A percentile compares a stretch with the other conserved stretches of the same genome.
Conservation (phyloP, 2,797 vertebrate genomes). For the Cetoscarus ocellatus region DNA sequence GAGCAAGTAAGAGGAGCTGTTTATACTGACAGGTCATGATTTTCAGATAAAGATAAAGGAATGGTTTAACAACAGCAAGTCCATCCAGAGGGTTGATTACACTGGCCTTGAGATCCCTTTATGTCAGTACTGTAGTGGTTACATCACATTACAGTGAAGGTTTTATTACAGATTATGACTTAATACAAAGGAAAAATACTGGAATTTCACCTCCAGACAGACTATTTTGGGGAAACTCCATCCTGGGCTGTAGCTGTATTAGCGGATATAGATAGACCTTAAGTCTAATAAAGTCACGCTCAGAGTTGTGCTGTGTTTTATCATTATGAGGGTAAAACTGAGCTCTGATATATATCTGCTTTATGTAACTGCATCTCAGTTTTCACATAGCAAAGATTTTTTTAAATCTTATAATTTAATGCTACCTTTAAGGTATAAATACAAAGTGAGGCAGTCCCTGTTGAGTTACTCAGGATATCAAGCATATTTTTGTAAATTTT, state of each 20-base stretch:
- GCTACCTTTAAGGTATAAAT: slow-evolving; percentile 28
- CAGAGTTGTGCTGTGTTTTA: slow-evolving; percentile 23
- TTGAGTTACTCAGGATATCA: slow-evolving; percentile 32
- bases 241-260: slow-evolving; percentile 35
- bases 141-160: neutral
- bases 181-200: slow-evolving; percentile 56
- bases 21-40: slow-evolving; percentile 9
- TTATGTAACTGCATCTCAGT: slow-evolving; percentile 29
- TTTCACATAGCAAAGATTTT: slow-evolving; percentile 22
- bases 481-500: slow-evolving; percentile 16
- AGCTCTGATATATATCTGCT: slow-evolving; percentile 53
- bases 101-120: slow-evolving; percentile 2
- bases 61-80: slow-evolving; percentile 16
- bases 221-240: slow-evolving; percentile 58
- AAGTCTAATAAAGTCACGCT: slow-evolving; percentile 30
- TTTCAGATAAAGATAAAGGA: slow-evolving; percentile 9
- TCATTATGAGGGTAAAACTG: slow-evolving; percentile 42
- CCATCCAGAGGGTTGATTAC: neutral
- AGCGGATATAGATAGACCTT: slow-evolving; percentile 11
- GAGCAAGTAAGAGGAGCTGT: neutral
- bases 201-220: slow-evolving; percentile 39
- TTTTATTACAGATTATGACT: neutral
- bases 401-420: slow-evolving; percentile 25
- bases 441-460: slow-evolving; percentile 18
- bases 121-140: neutral